Conservation (phyloP, 2,797 vertebrate species). For the Tadarida brasiliensis region DNA sequence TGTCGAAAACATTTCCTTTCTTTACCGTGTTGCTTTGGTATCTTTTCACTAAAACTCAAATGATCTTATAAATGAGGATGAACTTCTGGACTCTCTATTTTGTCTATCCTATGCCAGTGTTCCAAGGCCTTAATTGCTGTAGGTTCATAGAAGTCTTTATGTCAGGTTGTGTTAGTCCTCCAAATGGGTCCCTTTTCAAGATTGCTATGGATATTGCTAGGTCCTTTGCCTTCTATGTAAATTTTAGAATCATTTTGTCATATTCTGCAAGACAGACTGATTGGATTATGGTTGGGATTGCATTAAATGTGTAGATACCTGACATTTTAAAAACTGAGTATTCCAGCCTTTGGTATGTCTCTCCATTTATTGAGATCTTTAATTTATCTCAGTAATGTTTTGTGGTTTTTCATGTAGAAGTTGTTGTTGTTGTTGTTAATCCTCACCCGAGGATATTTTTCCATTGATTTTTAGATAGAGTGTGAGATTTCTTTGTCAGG, state of each 20-base stretch:
- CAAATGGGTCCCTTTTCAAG: background rate
- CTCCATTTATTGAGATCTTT: background rate
- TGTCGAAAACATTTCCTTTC: slow-evolving; percentile 25
- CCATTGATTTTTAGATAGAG: too few relatives aligned
- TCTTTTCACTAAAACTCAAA: background rate
- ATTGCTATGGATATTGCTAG: slow-evolving; percentile 1
- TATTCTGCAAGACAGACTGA: background rate
- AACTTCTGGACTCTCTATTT: background rate
- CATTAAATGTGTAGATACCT: background rate
- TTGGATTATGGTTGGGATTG: background rate
- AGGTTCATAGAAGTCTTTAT: background rate
- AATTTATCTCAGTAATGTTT: slow-evolving; percentile 15
- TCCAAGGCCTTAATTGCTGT: background rate
- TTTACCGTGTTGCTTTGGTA: background rate
- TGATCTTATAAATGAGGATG: background rate
- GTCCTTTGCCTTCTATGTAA: slow-evolving; percentile 24
- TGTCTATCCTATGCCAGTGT: background rate
- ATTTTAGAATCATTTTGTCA: background rate
- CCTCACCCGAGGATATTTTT: too few relatives aligned
- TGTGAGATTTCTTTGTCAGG: background rate
- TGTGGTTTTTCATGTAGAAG: slow-evolving; percentile 29
- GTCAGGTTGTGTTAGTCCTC: background rate
- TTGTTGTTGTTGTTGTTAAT: background rate
- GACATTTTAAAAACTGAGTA: background rate
- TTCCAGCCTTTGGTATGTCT: background rate